A percentile compares a stretch with the other conserved stretches of the same genome.
Evolutionary conservation across 2,797 vertebrate genomes (phyloP).

Genomic region (Pseudochirops cupreus): DNA sequence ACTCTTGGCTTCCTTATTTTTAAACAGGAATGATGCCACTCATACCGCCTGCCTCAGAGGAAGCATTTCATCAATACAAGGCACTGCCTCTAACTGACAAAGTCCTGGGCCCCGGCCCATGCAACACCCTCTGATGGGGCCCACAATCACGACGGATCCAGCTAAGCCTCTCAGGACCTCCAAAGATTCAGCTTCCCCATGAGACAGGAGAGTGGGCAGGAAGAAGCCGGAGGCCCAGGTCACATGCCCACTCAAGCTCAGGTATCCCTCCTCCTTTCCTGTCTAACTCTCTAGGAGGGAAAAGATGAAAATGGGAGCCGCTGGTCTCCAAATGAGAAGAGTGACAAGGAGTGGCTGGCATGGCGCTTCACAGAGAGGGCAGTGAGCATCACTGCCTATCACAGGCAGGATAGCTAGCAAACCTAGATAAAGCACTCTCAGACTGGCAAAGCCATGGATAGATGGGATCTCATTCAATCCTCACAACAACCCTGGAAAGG

Average conservation of each 20-base stretch:
- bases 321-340: neutral
- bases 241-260: neutral
- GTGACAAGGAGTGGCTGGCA: neutral
- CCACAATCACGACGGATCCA: neutral
- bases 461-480: neutral
- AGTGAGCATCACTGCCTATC: neutral
- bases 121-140: too few relatives aligned
- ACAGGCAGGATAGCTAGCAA: neutral
- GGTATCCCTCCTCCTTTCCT: neutral
- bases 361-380: too few relatives aligned
- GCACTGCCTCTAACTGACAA: neutral
- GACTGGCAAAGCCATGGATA: neutral
- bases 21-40: neutral
- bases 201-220: too few relatives aligned
- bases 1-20: neutral
- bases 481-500: neutral
- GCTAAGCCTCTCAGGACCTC: neutral
- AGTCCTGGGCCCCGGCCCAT: too few relatives aligned
- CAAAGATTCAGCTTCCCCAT: neutral
- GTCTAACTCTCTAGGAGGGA: neutral
- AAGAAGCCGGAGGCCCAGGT: neutral
- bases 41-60: neutral
- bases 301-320: neutral
- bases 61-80: neutral
- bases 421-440: neutral